A percentile compares a stretch with the other conserved stretches of the same genome.
Evolutionary conservation across 2,888 invertebrate genomes (phyloP).

Genomic region (Junonia oenone): DNA sequence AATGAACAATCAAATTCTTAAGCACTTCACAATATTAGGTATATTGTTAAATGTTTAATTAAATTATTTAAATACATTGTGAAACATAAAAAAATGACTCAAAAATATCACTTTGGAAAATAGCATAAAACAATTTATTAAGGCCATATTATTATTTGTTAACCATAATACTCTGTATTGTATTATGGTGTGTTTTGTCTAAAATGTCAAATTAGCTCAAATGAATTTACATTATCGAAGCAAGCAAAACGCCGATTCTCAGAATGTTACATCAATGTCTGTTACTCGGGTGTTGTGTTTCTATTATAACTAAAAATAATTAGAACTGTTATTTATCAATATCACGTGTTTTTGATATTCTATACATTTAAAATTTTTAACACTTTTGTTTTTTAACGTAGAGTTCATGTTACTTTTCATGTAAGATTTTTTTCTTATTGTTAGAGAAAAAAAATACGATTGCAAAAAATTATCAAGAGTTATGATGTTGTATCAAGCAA

Average conservation of each 20-base stretch:
- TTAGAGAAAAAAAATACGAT: too few species aligned
- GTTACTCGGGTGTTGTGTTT: constrained; percentile 60
- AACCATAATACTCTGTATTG: not conserved
- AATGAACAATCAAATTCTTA: too few species aligned
- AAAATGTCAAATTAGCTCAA: constrained; percentile 33
- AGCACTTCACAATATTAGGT: too few species aligned
- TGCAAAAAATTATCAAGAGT: too few species aligned
- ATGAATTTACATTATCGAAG: constrained; percentile 42
- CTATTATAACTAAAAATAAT: constrained; percentile 39
- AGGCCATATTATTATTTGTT: not conserved
- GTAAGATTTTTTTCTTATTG: not conserved
- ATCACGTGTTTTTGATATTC: not conserved
- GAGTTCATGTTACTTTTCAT: not conserved
- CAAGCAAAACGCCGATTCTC: constrained; percentile 58
- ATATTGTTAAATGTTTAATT: too few species aligned
- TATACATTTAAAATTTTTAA: not conserved
- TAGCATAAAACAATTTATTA: not conserved
- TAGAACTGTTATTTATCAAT: not conserved
- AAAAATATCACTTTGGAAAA: too few species aligned
- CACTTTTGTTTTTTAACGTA: not conserved
- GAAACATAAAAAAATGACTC: too few species aligned
- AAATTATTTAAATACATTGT: too few species aligned
- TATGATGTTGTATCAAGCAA: too few species aligned
- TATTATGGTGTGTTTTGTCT: constrained; percentile 1
- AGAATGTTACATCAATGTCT: constrained; percentile 55